Evolutionary conservation across 2,113 vertebrate species (phyloP).

Genomic region (Hassar affinis): DNA sequence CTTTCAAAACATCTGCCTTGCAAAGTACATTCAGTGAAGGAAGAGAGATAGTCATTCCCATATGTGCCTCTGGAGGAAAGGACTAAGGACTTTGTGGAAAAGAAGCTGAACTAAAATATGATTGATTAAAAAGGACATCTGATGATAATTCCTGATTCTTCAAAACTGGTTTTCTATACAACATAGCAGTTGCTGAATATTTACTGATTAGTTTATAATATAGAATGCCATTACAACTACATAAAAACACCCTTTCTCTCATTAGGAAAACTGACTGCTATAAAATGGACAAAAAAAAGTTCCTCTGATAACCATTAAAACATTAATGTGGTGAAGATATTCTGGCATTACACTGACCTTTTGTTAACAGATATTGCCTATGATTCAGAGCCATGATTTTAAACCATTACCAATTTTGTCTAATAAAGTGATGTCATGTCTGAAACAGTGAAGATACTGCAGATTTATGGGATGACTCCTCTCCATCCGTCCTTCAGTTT

Average conservation of each 20-base stretch:
- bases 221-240: background rate
- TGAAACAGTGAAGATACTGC: background rate
- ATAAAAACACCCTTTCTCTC: background rate
- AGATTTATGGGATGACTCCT: background rate
- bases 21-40: conserved; percentile 59
- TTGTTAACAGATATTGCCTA: background rate
- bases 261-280: background rate
- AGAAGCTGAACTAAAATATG: conserved; percentile 47
- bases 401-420: background rate
- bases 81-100: conserved; percentile 56
- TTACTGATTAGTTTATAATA: background rate
- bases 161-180: background rate
- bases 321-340: background rate
- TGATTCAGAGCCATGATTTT: background rate
- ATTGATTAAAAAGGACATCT: conserved; percentile 32
- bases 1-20: conserved; percentile 72
- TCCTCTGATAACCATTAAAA: background rate
- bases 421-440: conserved; percentile 5
- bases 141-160: conserved; percentile 9
- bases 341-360: background rate
- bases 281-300: background rate
- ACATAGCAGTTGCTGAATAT: background rate
- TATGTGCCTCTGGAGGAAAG: conserved; percentile 67
- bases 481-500: background rate
- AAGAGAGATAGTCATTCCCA: conserved; percentile 62